Evolutionary conservation across 2,888 invertebrate species (phyloP), one percentile per base, ranked within the genome.

Genomic region (Girardia tigrina): DNA sequence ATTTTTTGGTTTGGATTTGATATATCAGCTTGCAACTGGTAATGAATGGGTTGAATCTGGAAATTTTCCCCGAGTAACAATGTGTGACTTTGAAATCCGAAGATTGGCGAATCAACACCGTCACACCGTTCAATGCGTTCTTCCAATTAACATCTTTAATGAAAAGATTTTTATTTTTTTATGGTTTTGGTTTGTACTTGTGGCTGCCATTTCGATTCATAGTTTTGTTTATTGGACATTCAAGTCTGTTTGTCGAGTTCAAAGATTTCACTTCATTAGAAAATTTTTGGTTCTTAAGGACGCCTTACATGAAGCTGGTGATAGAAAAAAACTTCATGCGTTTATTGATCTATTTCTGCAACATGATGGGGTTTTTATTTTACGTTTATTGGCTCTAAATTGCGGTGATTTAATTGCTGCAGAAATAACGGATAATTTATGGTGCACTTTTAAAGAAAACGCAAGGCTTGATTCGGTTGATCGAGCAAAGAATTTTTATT

Each of bases 161-260:
- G 78, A 78, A 78, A 84, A 84, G 79, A 84, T 84, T 76, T 84
- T 83, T 78, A 83, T 83, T 78, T 86, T 86, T 81, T 81, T 86
- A 71, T 86, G 86, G 86, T 86, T 85, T 81, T 86, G 86, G 86
- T 81, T 86, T 75, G 81, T 86, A 28, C 81, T 85, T 69, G 84
- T 86, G 16, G 82, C 83, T 69, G 79, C 83, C n/a, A 80, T 83
- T 75, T 86, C 85, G 77, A 79, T 82, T 71, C 80, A 82, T 78
- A 84, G 83, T 79, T 82, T 86, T 76, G 78, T 85, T 74, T 82
- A 84, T 77, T 86, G 86, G 86, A 78, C 83, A 75, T 81, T 81
- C 78, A 81, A 82, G 70, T 80, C 81, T 79, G 80, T 81, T 23
- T 81, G 81, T 77, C 79, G 82, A 76, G 81, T 80, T 75, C 81